Evolutionary conservation across 2,113 vertebrate genomes (phyloP).

Genomic region (Oryzias curvinotus): DNA sequence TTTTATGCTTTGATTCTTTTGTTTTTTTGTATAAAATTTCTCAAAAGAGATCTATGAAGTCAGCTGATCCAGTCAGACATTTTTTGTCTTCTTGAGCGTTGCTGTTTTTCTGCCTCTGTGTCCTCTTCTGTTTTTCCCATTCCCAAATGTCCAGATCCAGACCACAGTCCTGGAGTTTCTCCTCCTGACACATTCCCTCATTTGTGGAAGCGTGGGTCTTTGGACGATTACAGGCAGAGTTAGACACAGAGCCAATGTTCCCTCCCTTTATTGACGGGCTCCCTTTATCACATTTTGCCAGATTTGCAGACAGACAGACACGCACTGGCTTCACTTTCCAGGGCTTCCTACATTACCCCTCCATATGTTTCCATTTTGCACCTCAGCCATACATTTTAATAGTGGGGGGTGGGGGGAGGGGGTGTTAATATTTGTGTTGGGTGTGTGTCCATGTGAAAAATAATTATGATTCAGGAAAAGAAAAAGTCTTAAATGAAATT

Average conservation of each 20-base stretch:
- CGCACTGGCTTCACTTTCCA: conserved; percentile 58
- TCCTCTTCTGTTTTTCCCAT: background rate
- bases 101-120: background rate
- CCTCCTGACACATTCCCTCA: conserved; percentile 43
- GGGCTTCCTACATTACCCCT: conserved; percentile 37
- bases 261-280: conserved; percentile 69
- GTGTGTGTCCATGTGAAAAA: background rate
- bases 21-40: conserved; percentile 25
- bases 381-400: conserved; percentile 43
- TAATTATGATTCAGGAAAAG: too few species aligned
- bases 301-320: conserved; percentile 59
- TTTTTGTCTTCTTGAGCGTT: background rate
- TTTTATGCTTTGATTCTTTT: conserved; percentile 5
- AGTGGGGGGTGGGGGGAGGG: background rate
- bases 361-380: conserved; percentile 54
- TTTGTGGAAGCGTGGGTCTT: conserved; percentile 59
- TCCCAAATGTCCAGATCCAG: conserved; percentile 12
- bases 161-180: conserved; percentile 40
- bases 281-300: conserved; percentile 77
- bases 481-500: too few species aligned
- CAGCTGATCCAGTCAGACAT: background rate
- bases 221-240: conserved; percentile 60
- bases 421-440: background rate
- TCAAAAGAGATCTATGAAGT: background rate
- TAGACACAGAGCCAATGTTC: conserved; percentile 65